Conservation (phyloP, 2,888 invertebrate genomes). For the Globia sparganii region DNA sequence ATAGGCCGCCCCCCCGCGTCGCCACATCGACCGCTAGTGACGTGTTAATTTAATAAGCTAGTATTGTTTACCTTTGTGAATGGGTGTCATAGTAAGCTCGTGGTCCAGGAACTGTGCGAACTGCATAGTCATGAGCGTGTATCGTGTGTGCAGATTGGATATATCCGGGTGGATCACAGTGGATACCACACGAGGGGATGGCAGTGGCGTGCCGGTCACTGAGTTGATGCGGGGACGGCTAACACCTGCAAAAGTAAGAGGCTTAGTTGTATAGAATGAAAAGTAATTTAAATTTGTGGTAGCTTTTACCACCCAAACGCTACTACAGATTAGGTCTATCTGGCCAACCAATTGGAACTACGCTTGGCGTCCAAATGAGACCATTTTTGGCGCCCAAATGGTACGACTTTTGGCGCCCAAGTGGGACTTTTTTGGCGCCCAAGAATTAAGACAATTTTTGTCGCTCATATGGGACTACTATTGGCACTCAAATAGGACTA, state of each 20-base stretch:
- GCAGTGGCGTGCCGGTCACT: constrained; percentile 94
- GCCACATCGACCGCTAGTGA: background rate
- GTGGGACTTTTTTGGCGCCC: background rate
- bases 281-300: background rate
- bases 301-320: background rate
- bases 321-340: background rate
- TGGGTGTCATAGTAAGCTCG: constrained; percentile 98
- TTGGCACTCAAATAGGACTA: background rate
- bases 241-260: constrained; percentile 89
- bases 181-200: constrained; percentile 96
- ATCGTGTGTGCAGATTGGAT: constrained; percentile 96
- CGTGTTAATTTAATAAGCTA: background rate
- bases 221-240: constrained; percentile 94
- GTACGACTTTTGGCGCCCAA: background rate
- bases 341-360: background rate
- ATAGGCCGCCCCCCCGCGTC: no score
- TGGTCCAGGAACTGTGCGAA: constrained; percentile 98
- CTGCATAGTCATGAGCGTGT: constrained; percentile 98
- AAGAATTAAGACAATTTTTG: background rate
- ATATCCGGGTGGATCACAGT: constrained; percentile 97
- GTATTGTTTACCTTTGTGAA: constrained; percentile 92
- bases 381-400: background rate
- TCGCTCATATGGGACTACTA: background rate
- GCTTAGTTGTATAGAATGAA: background rate
- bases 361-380: background rate